Base-by-base conservation (phyloP, 1,140 invertebrate species). In the Drosophila kanapiae region DNA sequence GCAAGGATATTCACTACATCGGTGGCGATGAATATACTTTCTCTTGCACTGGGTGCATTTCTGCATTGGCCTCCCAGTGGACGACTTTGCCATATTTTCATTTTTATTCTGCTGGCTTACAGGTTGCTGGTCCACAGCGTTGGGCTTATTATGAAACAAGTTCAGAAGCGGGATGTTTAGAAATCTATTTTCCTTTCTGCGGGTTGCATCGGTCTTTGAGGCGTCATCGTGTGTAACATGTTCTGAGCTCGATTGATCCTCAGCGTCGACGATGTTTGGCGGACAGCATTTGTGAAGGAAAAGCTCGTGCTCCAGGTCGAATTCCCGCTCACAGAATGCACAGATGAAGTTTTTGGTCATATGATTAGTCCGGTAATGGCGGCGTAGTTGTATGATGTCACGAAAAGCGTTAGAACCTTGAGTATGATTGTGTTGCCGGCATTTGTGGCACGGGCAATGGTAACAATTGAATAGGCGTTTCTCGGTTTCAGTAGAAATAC, bases 291-390 rank as follows among this genome's bases (percentile, higher is more conserved):
- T 31, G 29, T 59, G 57, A 31, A 31, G 29, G 4, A 27, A 31
- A 43, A 38, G 33, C 14, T 18, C 14, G 1, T 14, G 23, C 42
- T 78, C 58, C 29, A 38, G n/a, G 6, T 29, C 2, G n/a, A 78
- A 80, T 4, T 38, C 37, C 2, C 40, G 40, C 5, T 42, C 29
- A 3, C 77, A 81, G 5, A 27, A 33, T 1, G 5, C 13, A 43
- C 79, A 82, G 3, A 27, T 37, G 5, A n/a, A 57, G 0, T 33
- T 47, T 11, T 72, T 47, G 13, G 40, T 9, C 35, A 74, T 45
- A 18, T 82, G 78, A 5, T 14, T 2, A 0, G 10, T 33, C 31
- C 68, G 54, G 8, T 48, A 81, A 14, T 81, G 80, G 0, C 53
- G 43, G 3, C 79, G 78, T 14, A 82, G 11, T 1, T 47, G 45